These are phyloP conservation scores for Brachypteracias leptosomus DNA, from an alignment of 2,113 vertebrate genomes.

Conservation along the genomic window DNA sequence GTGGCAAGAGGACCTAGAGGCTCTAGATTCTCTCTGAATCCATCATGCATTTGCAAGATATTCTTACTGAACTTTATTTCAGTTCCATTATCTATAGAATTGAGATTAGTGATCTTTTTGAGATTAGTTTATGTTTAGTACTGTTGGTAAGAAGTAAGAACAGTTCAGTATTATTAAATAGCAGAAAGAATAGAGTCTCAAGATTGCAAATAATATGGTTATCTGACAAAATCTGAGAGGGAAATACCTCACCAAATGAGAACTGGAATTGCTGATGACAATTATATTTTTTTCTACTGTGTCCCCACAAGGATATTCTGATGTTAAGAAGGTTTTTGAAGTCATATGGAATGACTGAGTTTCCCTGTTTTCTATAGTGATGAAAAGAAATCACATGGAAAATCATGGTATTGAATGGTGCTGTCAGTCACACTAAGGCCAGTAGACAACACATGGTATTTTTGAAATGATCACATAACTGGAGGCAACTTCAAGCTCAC, in stretches of 20 bases:
- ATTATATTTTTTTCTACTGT: neutral
- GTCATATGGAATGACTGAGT: neutral
- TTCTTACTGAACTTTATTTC: neutral
- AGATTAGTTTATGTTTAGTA: neutral
- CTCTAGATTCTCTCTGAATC: neutral
- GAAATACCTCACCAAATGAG: neutral
- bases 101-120: neutral
- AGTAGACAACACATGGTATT: neutral
- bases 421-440: neutral
- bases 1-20: neutral
- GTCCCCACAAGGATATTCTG: neutral
- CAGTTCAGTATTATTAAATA: neutral
- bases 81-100: neutral
- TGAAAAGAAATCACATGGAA: neutral
- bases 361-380: neutral
- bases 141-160: neutral
- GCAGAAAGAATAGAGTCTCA: neutral
- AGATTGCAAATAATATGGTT: neutral
- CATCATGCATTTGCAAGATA: neutral
- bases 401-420: neutral
- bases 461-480: neutral
- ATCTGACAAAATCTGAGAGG: neutral
- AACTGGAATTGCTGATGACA: neutral
- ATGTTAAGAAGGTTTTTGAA: neutral
- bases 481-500: neutral